phyloP scores from a whole-genome alignment of 1,140 invertebrate species.

The Zaprionus kolodkinae region DNA sequence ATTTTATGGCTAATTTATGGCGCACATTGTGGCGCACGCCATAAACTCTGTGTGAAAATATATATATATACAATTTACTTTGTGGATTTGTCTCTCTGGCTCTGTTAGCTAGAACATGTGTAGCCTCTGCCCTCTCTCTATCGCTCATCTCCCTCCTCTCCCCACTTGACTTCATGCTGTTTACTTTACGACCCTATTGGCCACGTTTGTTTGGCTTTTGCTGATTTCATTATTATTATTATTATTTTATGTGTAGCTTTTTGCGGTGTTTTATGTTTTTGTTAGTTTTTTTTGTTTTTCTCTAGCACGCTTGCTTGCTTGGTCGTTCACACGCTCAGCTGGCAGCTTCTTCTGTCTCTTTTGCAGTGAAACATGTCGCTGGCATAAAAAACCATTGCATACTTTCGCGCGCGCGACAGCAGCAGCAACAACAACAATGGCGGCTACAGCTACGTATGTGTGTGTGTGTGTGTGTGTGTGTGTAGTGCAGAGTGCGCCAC shows the following conservation, averaged over 20 bases:
- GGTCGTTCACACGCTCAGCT: not conserved
- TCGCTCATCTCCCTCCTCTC: not conserved
- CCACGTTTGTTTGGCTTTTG: slow-evolving; percentile 48
- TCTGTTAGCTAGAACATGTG: not conserved
- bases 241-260: slow-evolving; percentile 61
- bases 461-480: no score
- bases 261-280: slow-evolving; percentile 41
- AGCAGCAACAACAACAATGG: slow-evolving; percentile 8
- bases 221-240: slow-evolving; percentile 74
- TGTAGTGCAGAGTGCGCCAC: not conserved
- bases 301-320: not conserved
- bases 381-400: slow-evolving; percentile 54
- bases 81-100: slow-evolving; percentile 27
- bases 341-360: not conserved
- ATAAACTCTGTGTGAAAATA: slow-evolving; percentile 12
- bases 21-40: not conserved
- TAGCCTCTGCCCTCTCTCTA: not conserved
- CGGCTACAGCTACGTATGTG: no score
- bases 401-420: slow-evolving; percentile 53
- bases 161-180: slow-evolving; percentile 46
- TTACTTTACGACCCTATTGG: slow-evolving; percentile 62
- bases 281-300: slow-evolving; percentile 23
- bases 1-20: slow-evolving; percentile 47
- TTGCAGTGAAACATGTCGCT: slow-evolving; percentile 15
- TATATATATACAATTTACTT: slow-evolving; percentile 34